phyloP scores from a whole-genome alignment of 1,140 invertebrate genomes.

The Steinernema khuongi region DNA sequence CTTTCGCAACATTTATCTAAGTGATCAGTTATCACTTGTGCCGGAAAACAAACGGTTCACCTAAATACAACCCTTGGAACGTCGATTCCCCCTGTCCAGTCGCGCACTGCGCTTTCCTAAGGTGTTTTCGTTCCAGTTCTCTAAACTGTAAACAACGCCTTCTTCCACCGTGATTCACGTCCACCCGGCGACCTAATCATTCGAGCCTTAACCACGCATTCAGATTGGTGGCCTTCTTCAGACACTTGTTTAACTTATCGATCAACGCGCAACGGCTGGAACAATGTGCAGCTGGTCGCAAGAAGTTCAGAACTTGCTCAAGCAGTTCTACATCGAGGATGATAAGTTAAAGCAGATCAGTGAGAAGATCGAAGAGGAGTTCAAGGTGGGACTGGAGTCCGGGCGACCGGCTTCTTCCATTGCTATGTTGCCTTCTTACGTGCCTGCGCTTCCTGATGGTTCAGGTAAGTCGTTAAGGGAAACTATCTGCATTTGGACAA shows the following conservation, averaged over 20 bases:
- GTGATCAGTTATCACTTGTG: not conserved
- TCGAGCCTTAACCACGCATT: no score
- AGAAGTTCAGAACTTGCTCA: conserved; percentile 7
- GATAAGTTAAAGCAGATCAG: conserved; percentile 35
- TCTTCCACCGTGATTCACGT: not conserved
- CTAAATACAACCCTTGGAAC: no score
- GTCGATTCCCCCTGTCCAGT: no score
- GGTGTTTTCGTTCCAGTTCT: no score
- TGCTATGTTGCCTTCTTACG: conserved; percentile 55
- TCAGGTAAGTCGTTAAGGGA: conserved; percentile 41
- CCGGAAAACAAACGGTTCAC: not conserved
- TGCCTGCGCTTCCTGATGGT: conserved; percentile 53
- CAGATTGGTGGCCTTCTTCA: no score
- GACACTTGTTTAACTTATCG: no score
- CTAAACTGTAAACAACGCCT: not conserved
- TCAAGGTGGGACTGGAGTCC: conserved; percentile 43
- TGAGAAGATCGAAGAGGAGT: conserved; percentile 45
- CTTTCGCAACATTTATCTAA: not conserved
- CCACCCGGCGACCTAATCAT: not conserved
- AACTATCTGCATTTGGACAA: conserved; percentile 20
- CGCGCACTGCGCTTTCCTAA: no score
- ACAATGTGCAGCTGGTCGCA: not conserved
- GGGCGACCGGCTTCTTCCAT: conserved; percentile 45
- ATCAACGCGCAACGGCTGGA: no score
- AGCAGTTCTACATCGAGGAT: conserved; percentile 16